A percentile compares a stretch with the other conserved stretches of the same genome.
phyloP scores from a whole-genome alignment of 2,113 vertebrate species.

The Hemiprocne comata region DNA sequence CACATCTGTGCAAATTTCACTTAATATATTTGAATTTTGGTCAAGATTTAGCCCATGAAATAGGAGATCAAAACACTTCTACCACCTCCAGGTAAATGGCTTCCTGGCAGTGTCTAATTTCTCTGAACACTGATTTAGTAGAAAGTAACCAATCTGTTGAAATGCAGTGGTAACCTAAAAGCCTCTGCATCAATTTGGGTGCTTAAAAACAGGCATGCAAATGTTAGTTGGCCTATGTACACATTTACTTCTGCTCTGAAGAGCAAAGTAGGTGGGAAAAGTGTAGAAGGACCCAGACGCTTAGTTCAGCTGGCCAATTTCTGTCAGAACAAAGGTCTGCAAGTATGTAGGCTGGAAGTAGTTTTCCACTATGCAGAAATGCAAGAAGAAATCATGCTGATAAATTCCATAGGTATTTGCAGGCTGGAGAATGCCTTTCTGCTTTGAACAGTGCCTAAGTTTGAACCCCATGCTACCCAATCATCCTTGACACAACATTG shows the following conservation, averaged over 20 bases:
- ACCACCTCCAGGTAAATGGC: background rate
- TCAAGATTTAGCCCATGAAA: background rate
- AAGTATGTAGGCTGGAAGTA: background rate
- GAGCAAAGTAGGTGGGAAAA: background rate
- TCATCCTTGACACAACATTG: background rate
- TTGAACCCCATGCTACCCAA: background rate
- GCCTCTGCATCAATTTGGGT: background rate
- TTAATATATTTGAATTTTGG: background rate
- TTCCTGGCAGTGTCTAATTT: background rate
- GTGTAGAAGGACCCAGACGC: background rate
- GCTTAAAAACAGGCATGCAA: background rate
- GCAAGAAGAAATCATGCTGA: background rate
- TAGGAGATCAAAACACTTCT: background rate
- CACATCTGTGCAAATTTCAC: background rate
- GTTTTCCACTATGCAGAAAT: background rate
- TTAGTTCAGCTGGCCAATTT: background rate
- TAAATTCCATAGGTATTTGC: fast-evolving
- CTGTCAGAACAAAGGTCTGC: background rate
- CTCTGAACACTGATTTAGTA: background rate
- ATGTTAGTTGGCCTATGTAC: background rate
- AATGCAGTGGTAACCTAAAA: background rate
- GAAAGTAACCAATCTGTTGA: background rate
- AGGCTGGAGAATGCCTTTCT: background rate
- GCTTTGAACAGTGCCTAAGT: background rate
- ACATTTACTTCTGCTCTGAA: background rate